Conservation (phyloP, 2,113 vertebrate species). For the Notechis scutatus region DNA sequence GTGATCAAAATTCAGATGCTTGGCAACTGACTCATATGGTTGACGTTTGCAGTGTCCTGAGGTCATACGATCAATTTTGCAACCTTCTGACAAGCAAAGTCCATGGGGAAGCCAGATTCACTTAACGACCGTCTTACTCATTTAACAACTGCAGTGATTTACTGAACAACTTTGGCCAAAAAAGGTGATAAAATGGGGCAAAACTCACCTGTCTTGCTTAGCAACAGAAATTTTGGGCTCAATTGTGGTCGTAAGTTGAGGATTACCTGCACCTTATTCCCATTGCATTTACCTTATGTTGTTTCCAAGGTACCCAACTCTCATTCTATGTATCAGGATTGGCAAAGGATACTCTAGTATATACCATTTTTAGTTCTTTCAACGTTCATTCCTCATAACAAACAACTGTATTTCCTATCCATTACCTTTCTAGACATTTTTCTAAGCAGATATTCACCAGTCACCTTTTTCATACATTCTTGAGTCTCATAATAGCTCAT, state of each 20-base stretch:
- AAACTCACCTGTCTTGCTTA: not conserved
- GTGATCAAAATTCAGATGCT: not conserved
- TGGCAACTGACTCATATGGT: not conserved
- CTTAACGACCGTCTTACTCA: not conserved
- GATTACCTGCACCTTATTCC: not conserved
- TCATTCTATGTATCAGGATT: not conserved
- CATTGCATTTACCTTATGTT: not conserved
- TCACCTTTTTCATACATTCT: not conserved
- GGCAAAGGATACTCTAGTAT: not conserved
- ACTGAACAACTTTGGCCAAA: not conserved
- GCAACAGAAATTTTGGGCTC: not conserved
- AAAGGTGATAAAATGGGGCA: not conserved
- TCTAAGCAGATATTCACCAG: not conserved
- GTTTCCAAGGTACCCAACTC: not conserved
- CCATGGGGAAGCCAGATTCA: not conserved
- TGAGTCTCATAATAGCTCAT: not conserved
- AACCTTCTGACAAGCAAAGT: not conserved
- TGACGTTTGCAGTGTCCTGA: not conserved
- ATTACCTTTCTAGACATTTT: not conserved
- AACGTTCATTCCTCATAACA: not conserved
- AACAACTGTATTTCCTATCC: not conserved
- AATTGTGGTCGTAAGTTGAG: not conserved
- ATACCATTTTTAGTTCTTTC: not conserved
- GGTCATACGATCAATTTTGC: not conserved
- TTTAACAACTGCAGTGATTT: not conserved